Base-by-base conservation (phyloP, 53 echinoderm and acorn worm genomes). In the Paracentrotus lividus region DNA sequence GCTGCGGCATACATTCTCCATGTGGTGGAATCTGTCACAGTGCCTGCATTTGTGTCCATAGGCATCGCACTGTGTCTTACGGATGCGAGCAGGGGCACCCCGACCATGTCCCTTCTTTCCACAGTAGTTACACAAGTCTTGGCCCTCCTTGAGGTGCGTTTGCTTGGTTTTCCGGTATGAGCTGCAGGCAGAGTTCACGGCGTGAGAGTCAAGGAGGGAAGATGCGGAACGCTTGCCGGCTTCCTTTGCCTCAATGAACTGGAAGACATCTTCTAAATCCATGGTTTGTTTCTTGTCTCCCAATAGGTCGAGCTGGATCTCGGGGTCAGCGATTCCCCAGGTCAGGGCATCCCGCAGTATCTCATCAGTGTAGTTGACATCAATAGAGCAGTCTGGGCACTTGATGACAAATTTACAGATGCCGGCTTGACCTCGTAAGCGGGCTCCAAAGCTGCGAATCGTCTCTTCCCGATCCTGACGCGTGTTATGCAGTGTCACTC, bases 401-500 rank as follows among this genome's bases (percentile, higher is more conserved):
- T 51, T 32, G 43, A 68, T 49, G 31, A 85, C 67, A 24, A 61
- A 61, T 26, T 94, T 92, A 76, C 92, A 94, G 24, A 92, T 58
- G 49, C 55, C 76, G 3, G 94, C 94, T 12, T 92, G 94, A 13
- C 94, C 94, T 18, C 95, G 88, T 52, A 95, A 89, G 7, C 88
- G 88, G n/a, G 95, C 95, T 3, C 58, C 93, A 51, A 77, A 95
- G 49, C 49, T 88, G 55, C 95, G 88, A 8, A 95, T 93, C 32
- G 95, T 58, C 40, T 95, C 94, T 24, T 94, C 94, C n/a, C 90
- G 36, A 45, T 94, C 94, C 31, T 94, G 87, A 40, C 87, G 88
- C 92, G 92, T 94, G 32, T 94, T 94, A 23, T 94, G 92, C 2
- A 95, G 90, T 32, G 86, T 67, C 54, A 96, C 93, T 36, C 95